Percentiles rank a stretch among this genome's conserved stretches.
Conservation (phyloP, 1,140 invertebrate species). For the Leptinotarsa texana region DNA sequence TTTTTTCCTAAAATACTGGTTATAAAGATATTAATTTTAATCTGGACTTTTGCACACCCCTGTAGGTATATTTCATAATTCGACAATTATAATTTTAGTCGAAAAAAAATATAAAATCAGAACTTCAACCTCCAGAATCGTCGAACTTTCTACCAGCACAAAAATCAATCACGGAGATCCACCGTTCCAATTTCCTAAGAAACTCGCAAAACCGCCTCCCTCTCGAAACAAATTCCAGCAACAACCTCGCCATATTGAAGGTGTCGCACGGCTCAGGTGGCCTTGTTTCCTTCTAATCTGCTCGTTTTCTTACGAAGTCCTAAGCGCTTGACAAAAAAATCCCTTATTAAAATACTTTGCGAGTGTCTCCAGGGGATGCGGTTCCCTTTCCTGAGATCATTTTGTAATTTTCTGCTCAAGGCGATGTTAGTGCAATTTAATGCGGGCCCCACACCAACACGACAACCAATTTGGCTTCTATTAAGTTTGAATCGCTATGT, state of each 20-base stretch:
- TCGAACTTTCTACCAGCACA: not conserved
- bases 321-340: constrained; percentile 45
- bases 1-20: too few relatives aligned
- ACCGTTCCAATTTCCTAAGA: not conserved
- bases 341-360: constrained; percentile 45
- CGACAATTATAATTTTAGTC: too few relatives aligned
- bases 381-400: constrained; percentile 30
- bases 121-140: too few relatives aligned
- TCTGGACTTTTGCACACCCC: too few relatives aligned
- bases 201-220: not conserved
- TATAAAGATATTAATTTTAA: too few relatives aligned
- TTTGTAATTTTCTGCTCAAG: constrained; percentile 40
- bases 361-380: constrained; percentile 34
- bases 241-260: constrained; percentile 42
- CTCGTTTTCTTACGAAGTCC: constrained; percentile 37
- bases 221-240: constrained; percentile 17
- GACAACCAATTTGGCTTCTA: constrained; percentile 20
- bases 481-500: constrained; percentile 16
- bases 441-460: constrained; percentile 11
- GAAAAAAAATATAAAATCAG: too few relatives aligned
- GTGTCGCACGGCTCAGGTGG: constrained; percentile 38
- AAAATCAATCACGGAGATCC: not conserved
- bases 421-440: constrained; percentile 38
- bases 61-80: too few relatives aligned
- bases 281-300: constrained; percentile 35